phyloP scores from a whole-genome alignment of 2,888 invertebrate species.

The Melanophora roralis region DNA sequence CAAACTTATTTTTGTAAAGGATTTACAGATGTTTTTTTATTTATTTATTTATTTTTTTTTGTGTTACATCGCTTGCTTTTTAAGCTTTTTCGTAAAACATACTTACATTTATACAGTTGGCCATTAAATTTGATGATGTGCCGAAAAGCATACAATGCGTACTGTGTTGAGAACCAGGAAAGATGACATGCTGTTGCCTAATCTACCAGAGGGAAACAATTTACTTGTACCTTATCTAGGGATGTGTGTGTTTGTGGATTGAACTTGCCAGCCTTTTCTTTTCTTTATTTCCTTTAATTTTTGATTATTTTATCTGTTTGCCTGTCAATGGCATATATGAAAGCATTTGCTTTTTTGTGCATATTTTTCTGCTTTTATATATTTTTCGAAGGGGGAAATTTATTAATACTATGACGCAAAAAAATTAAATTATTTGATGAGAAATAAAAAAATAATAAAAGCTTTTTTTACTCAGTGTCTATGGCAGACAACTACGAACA shows the following conservation, averaged over 20 bases:
- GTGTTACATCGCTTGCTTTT: background rate
- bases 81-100: too few species aligned
- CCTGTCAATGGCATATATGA: background rate
- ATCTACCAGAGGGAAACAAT: too few species aligned
- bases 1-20: background rate
- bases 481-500: too few species aligned
- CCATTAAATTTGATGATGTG: conserved; percentile 33
- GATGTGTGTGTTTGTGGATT: too few species aligned
- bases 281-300: background rate
- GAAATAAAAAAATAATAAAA: too few species aligned
- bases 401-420: too few species aligned
- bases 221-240: too few species aligned
- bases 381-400: too few species aligned
- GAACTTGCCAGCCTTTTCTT: background rate
- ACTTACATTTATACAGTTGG: background rate
- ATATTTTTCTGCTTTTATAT: background rate
- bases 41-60: background rate
- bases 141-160: background rate
- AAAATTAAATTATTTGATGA: too few species aligned
- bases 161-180: background rate
- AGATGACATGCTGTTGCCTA: background rate
- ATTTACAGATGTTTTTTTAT: background rate
- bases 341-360: background rate
- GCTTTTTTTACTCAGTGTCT: too few species aligned
- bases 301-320: background rate